These are phyloP conservation scores for Oenanthe melanoleuca DNA, from an alignment of 2,113 vertebrate species.

Conservation along the genomic window DNA sequence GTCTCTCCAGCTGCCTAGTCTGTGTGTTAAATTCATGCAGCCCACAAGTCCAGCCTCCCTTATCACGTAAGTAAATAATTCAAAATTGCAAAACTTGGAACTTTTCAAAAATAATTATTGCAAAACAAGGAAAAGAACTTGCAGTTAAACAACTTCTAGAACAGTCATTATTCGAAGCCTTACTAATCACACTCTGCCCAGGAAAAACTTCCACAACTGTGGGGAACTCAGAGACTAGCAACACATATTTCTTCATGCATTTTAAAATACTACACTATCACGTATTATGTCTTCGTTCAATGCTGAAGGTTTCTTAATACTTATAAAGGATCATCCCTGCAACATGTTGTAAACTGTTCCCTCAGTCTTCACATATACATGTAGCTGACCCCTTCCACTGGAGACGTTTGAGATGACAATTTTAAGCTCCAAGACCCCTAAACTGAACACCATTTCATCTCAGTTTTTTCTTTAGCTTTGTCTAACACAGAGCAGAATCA, in stretches of 20 bases:
- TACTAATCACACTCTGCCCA: not conserved
- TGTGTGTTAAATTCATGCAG: not conserved
- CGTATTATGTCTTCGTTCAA: not conserved
- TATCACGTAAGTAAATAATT: not conserved
- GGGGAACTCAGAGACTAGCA: not conserved
- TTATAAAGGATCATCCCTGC: not conserved
- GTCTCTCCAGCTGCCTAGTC: not conserved
- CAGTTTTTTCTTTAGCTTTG: not conserved
- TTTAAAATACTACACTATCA: not conserved
- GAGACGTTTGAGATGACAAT: not conserved
- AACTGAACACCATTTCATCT: not conserved
- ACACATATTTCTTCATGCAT: not conserved
- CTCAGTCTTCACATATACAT: fast-evolving
- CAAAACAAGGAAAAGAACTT: not conserved
- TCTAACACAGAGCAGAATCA: not conserved
- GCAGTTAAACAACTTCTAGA: not conserved
- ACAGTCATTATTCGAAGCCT: not conserved
- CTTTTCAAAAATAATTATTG: not conserved
- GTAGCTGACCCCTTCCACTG: not conserved
- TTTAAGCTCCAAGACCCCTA: not conserved
- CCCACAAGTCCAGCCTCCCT: not conserved
- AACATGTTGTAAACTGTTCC: not conserved
- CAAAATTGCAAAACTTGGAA: not conserved
- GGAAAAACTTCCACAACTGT: not conserved
- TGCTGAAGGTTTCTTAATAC: not conserved